Evolutionary conservation across 2,113 vertebrate species (phyloP).

Genomic region (Pachypanchax playfairii): DNA sequence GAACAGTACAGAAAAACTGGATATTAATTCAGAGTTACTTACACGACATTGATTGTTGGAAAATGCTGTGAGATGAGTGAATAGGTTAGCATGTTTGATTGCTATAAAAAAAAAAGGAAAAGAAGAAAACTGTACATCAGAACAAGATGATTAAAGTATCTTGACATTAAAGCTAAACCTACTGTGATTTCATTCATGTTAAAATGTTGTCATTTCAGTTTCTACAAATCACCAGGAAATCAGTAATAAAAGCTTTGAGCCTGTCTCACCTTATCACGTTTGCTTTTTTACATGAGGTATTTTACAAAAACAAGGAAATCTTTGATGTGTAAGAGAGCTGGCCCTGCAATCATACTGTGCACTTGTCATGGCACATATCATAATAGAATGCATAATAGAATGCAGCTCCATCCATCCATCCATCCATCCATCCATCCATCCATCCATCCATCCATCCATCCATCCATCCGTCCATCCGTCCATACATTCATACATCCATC

Average conservation of each 20-base stretch:
- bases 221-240: not conserved
- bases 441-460: no score
- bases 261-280: no score
- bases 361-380: no score
- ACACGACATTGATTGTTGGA: slow-evolving; percentile 46
- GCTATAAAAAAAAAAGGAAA: slow-evolving; percentile 31
- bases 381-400: no score
- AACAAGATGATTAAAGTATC: slow-evolving; percentile 23
- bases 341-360: no score
- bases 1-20: slow-evolving; percentile 20
- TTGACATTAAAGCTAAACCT: slow-evolving; percentile 20
- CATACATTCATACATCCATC: no score
- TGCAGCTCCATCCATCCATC: no score
- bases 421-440: no score
- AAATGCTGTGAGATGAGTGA: slow-evolving; percentile 4
- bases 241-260: not conserved
- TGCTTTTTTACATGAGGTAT: no score
- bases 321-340: no score
- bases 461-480: no score
- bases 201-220: not conserved
- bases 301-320: no score
- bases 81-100: slow-evolving; percentile 30
- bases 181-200: slow-evolving; percentile 16
- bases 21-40: slow-evolving; percentile 51
- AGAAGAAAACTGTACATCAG: slow-evolving; percentile 14